These are phyloP conservation scores for Leptobrachium leishanense DNA, from an alignment of 2,113 vertebrate genomes.

Conservation along the genomic window DNA sequence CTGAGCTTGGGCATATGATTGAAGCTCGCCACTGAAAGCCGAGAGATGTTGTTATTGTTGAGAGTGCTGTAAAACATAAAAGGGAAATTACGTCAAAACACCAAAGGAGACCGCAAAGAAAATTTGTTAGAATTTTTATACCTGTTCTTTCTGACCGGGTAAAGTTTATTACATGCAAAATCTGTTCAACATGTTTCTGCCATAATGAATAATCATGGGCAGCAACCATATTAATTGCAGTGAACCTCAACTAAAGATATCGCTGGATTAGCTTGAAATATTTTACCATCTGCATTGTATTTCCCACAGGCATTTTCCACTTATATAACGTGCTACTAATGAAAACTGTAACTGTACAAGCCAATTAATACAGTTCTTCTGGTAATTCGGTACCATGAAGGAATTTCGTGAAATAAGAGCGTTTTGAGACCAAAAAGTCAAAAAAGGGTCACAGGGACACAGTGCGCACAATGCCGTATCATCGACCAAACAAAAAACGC, in stretches of 20 bases:
- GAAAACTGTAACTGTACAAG: constrained; percentile 31
- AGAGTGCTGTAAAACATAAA: constrained; percentile 81
- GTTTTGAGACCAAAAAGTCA: constrained; percentile 26
- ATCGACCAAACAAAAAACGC: too few relatives aligned
- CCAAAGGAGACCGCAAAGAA: background rate
- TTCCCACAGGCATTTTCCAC: constrained; percentile 41
- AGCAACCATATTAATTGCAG: constrained; percentile 39
- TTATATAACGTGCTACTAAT: constrained; percentile 41
- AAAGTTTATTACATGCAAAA: constrained; percentile 38
- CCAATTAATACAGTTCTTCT: constrained; percentile 37
- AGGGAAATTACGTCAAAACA: constrained; percentile 33
- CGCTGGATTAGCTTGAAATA: constrained; percentile 24
- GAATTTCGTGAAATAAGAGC: constrained; percentile 12
- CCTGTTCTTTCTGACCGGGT: constrained; percentile 12
- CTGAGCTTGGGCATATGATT: constrained; percentile 98
- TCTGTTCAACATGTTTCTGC: constrained; percentile 40
- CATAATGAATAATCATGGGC: constrained; percentile 8
- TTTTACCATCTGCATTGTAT: constrained; percentile 40
- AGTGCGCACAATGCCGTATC: background rate
- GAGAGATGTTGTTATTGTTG: constrained; percentile 98
- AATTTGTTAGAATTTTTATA: constrained; percentile 18
- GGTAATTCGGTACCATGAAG: constrained; percentile 24
- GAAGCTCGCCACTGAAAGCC: constrained; percentile 96
- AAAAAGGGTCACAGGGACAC: constrained; percentile 16
- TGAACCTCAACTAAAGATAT: constrained; percentile 34